phyloP scores from a whole-genome alignment of 2,113 vertebrate species.

The Myiagra hebetior region DNA sequence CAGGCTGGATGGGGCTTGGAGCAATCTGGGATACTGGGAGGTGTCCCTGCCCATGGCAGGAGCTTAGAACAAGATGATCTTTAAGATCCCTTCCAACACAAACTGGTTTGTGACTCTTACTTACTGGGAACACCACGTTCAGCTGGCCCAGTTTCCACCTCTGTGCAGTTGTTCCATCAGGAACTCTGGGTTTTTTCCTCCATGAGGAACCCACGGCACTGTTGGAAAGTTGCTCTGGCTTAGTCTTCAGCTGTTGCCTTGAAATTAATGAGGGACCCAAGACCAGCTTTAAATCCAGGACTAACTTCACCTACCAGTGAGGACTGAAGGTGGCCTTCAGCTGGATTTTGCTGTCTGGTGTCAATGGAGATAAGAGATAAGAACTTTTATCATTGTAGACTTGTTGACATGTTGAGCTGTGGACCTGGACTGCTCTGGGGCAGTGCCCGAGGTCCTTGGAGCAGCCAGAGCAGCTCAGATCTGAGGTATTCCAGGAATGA shows the following conservation, averaged over 20 bases:
- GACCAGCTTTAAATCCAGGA: not conserved
- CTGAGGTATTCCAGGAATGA: not conserved
- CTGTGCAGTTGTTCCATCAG: not conserved
- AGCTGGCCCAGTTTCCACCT: not conserved
- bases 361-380: not conserved
- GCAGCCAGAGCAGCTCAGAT: not conserved
- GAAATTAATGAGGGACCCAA: not conserved
- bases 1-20: fast-evolving
- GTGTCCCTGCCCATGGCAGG: not conserved
- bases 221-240: not conserved
- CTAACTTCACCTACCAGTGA: not conserved
- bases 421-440: not conserved
- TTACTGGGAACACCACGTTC: fast-evolving
- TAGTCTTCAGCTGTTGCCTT: not conserved
- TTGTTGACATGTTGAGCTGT: not conserved
- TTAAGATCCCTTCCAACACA: not conserved
- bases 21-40: not conserved
- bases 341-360: not conserved
- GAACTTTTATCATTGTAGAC: not conserved
- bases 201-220: not conserved
- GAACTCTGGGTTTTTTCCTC: not conserved
- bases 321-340: not conserved
- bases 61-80: not conserved
- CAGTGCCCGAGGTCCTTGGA: not conserved
- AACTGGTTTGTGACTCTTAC: not conserved